These are phyloP conservation scores for Apogon hyalosoma DNA, from an alignment of 2,797 vertebrate genomes.

Conservation along the genomic window DNA sequence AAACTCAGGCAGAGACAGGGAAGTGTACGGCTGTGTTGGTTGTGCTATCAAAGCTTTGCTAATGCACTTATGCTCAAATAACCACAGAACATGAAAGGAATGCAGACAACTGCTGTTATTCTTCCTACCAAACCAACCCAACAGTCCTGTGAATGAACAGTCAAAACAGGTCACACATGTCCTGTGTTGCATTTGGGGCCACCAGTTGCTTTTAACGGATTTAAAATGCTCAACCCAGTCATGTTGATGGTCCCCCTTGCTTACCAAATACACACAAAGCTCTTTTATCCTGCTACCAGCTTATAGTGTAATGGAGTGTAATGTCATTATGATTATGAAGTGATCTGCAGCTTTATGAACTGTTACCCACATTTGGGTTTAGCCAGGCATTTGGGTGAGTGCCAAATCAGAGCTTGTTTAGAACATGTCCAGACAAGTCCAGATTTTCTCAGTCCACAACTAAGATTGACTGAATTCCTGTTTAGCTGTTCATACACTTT, in stretches of 20 bases:
- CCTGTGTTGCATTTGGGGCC: constrained; percentile 59
- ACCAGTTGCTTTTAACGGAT: constrained; percentile 70
- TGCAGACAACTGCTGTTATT: constrained; percentile 53
- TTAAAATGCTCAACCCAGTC: constrained; percentile 55
- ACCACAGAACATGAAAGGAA: constrained; percentile 70
- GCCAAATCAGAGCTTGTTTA: constrained; percentile 54
- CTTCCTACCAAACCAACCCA: constrained; percentile 48
- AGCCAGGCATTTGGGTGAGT: constrained; percentile 46
- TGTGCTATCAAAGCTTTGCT: constrained; percentile 62
- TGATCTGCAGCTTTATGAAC: constrained; percentile 59
- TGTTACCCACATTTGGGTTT: constrained; percentile 59
- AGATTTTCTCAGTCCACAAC: constrained; percentile 32
- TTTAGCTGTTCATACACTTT: constrained; percentile 38
- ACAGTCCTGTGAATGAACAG: constrained; percentile 57
- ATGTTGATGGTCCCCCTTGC: constrained; percentile 22
- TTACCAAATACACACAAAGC: constrained; percentile 50
- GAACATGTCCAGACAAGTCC: constrained; percentile 74
- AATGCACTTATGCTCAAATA: constrained; percentile 69
- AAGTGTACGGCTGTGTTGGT: constrained; percentile 43
- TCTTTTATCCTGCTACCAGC: constrained; percentile 50
- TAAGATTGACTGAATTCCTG: constrained; percentile 47
- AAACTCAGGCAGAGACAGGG: constrained; percentile 3
- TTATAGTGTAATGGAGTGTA: constrained; percentile 52
- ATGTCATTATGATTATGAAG: constrained; percentile 57
- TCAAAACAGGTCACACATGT: constrained; percentile 71